Conservation (phyloP, 1,140 invertebrate species). For the Macrostomum lignano region DNA sequence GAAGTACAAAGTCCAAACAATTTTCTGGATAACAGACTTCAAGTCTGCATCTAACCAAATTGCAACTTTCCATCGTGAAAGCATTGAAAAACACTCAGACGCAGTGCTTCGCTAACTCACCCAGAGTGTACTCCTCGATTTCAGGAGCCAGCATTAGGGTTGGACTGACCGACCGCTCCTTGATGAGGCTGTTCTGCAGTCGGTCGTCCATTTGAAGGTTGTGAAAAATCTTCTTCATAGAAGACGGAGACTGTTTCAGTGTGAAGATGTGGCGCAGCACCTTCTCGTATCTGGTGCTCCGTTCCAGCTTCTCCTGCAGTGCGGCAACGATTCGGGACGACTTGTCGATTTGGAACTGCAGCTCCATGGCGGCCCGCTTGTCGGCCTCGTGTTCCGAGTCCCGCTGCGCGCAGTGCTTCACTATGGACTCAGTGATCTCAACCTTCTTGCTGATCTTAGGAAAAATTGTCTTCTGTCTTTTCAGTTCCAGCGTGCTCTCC, state of each 20-base stretch:
- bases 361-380: not conserved
- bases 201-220: too few species aligned
- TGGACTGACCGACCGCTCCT: too few species aligned
- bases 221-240: constrained; percentile 14
- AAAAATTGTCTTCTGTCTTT: not conserved
- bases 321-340: not conserved
- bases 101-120: too few species aligned
- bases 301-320: constrained; percentile 11
- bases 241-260: constrained; percentile 11
- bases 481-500: constrained; percentile 4
- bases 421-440: not conserved
- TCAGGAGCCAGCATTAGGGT: too few species aligned
- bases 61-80: too few species aligned
- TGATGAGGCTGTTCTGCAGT: too few species aligned
- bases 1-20: too few species aligned
- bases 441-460: not conserved
- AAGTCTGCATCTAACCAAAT: too few species aligned
- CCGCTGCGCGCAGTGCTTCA: not conserved
- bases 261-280: constrained; percentile 11
- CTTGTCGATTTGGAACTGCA: constrained; percentile 1
- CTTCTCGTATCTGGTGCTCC: constrained; percentile 9
- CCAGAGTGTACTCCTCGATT: too few species aligned
- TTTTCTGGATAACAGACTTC: too few species aligned
- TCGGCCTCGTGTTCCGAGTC: not conserved
- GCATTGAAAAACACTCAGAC: too few species aligned